Evolutionary conservation across 2,888 invertebrate species (phyloP).

Genomic region (Drosophila sordidapex): DNA sequence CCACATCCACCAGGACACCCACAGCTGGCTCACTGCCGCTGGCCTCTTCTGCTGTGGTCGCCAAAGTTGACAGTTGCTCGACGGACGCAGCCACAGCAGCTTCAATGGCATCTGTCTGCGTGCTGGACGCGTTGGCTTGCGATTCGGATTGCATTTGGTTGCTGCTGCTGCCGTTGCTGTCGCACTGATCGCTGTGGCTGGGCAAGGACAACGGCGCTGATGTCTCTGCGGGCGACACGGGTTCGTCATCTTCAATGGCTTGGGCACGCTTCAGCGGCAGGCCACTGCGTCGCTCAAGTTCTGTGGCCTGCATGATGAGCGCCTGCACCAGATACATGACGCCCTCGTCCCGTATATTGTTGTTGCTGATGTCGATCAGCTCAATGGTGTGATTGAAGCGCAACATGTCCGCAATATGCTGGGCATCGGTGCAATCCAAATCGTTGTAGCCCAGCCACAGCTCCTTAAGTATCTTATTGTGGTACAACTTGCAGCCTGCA

Average conservation of each 20-base stretch:
- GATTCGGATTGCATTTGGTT: background rate
- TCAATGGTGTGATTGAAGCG: slow-evolving; percentile 91
- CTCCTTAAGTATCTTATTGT: slow-evolving; percentile 91
- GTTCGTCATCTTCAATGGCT: slow-evolving; percentile 80
- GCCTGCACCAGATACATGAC: slow-evolving; percentile 90
- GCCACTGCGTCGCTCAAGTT: slow-evolving; percentile 78
- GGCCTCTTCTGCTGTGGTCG: slow-evolving; percentile 1
- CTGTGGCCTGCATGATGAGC: slow-evolving; percentile 88
- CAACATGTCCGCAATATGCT: slow-evolving; percentile 91
- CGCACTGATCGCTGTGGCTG: background rate
- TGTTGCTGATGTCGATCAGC: slow-evolving; percentile 92
- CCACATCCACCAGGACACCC: slow-evolving; percentile 64
- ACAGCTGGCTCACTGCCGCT: slow-evolving; percentile 33
- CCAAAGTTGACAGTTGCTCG: slow-evolving; percentile 10
- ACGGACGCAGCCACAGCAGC: background rate
- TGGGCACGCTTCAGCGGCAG: slow-evolving; percentile 71
- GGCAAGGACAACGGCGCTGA: slow-evolving; percentile 16
- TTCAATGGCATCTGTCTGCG: slow-evolving; percentile 1
- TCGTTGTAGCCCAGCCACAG: slow-evolving; percentile 93
- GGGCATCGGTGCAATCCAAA: slow-evolving; percentile 90
- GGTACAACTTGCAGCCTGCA: slow-evolving; percentile 91
- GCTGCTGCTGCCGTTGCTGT: slow-evolving; percentile 2
- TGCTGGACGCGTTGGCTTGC: slow-evolving; percentile 1
- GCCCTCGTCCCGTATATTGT: slow-evolving; percentile 88
- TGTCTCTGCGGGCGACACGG: slow-evolving; percentile 58